Evolutionary conservation across 2,797 vertebrate species (phyloP).

Genomic region (Adelosebastes latens): DNA sequence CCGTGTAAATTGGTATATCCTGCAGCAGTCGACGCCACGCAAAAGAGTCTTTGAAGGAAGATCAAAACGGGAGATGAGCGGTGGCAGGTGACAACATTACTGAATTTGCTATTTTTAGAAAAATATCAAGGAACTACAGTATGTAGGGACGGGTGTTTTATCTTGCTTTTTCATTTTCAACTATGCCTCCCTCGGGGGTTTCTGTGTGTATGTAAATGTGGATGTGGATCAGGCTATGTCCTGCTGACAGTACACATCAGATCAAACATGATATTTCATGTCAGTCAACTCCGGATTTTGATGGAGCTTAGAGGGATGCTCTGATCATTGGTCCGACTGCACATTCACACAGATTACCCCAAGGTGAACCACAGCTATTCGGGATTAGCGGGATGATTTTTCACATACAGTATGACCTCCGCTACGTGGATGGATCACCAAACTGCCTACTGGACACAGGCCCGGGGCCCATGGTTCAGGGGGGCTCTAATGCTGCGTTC

Average conservation of each 20-base stretch:
- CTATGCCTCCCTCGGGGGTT: background rate
- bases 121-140: background rate
- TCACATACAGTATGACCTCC: background rate
- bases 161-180: background rate
- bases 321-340: background rate
- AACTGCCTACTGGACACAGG: background rate
- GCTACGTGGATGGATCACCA: background rate
- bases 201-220: background rate
- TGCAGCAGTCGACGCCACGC: background rate
- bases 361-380: background rate
- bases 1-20: conserved; percentile 28
- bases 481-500: no score
- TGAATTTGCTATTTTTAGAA: conserved; percentile 50
- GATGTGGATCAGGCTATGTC: background rate
- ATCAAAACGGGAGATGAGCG: conserved; percentile 24
- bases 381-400: background rate
- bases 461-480: no score
- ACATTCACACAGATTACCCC: background rate
- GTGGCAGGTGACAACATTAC: conserved; percentile 18
- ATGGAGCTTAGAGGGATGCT: background rate
- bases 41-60: conserved; percentile 9
- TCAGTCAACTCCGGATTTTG: background rate
- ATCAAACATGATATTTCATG: background rate
- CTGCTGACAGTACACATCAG: background rate
- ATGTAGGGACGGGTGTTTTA: conserved; percentile 3